A percentile compares a stretch with the other conserved stretches of the same genome.
These are phyloP conservation scores for Jacana jacana DNA, from an alignment of 2,113 vertebrate species.

Conservation along the genomic window DNA sequence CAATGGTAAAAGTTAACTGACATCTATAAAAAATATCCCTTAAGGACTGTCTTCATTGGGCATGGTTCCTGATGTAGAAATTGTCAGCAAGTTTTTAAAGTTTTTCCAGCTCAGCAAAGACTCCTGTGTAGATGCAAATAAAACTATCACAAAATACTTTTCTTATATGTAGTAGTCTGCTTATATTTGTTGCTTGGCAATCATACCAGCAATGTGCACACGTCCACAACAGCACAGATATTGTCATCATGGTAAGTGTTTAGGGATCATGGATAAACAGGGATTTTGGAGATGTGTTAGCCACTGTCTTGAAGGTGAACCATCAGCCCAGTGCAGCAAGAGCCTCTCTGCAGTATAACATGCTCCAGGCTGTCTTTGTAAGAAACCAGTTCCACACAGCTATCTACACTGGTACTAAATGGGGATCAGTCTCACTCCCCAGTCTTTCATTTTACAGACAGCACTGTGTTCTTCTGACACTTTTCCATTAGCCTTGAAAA, in stretches of 20 bases:
- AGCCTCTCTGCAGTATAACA: fast-evolving
- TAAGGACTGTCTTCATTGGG: neutral
- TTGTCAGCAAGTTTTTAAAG: neutral
- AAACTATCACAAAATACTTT: neutral
- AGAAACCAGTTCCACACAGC: neutral
- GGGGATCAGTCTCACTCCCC: neutral
- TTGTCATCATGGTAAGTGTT: neutral
- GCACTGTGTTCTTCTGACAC: neutral
- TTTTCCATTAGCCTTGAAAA: neutral
- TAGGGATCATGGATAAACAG: neutral
- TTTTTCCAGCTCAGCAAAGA: neutral
- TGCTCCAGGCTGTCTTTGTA: neutral
- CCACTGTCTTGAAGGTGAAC: neutral
- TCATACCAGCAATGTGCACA: neutral
- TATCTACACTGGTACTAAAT: neutral
- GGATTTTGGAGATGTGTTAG: neutral
- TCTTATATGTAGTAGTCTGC: neutral
- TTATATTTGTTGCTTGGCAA: neutral
- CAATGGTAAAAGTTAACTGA: neutral
- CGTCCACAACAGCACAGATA: neutral
- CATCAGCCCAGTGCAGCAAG: neutral
- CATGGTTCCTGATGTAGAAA: neutral
- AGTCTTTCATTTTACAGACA: neutral
- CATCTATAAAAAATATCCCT: neutral
- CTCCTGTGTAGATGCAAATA: neutral